Evolutionary conservation across 1,140 invertebrate species (phyloP), one percentile per base, ranked within the genome.

Genomic region (Apis cerana): DNA sequence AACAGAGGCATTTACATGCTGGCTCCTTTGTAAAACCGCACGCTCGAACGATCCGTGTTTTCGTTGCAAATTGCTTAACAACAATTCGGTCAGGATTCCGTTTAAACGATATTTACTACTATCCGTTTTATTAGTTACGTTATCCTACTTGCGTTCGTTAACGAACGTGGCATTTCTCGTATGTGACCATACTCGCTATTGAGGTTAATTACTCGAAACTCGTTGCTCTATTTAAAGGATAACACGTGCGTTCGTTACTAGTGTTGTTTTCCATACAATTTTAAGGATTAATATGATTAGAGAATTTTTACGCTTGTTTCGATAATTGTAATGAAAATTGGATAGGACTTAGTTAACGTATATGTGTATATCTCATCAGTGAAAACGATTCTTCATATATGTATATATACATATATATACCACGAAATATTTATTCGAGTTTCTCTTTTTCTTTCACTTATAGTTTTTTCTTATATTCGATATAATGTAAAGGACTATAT

Each of bases 41-140:
- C 70, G 27, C 58, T n/a, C 23, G 48, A 74, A 74, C 21, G 54
- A 27, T 75, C 27, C 64, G 17, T 68, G 64, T 68, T 77, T 68
- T 68, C 52, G 21, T 64, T 52, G 48, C 52, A 65, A 77, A 77
- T 68, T 78, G 33, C 52, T 69, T 48, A 61, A 59, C 56, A 61
- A 71, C 69, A 59, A 59, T 59, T 74, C 27, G 12, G 7, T 23
- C 33, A 43, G 70, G 27, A 56, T 72, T 58, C 52, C 21, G 27
- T 74, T 54, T 65, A 75, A 75, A 61, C 43, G 71, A 12, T 27
- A 65, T 76, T 76, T 65, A 54, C 61, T 52, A 15, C 12, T 9
- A 9, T 27, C 10, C 19, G 12, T 13, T 21, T 76, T 19, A 19
- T n/a, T 19, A 17, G 17, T 64, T 43, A n/a, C 8, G 43, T 19